Evolutionary conservation across 2,888 invertebrate species (phyloP).

Genomic region (Nasonia oneida): DNA sequence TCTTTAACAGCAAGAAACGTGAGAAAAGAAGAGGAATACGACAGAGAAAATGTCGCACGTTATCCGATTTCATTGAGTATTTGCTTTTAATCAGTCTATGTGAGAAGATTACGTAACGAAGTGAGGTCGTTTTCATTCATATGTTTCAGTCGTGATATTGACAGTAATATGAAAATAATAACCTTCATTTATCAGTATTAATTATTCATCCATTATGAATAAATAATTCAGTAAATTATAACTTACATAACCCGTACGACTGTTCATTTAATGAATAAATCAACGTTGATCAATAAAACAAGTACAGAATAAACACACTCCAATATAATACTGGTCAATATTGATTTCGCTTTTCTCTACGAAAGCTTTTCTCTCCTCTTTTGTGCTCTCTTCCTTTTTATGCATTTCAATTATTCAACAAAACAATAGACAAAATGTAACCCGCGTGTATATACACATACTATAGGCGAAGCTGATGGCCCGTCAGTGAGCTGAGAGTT

Average conservation of each 20-base stretch:
- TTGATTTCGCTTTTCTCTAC: not conserved
- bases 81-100: conserved; percentile 36
- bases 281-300: not conserved
- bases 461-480: not conserved
- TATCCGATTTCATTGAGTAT: not conserved
- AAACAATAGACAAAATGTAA: conserved; percentile 44
- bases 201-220: not conserved
- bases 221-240: not conserved
- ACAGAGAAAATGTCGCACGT: not conserved
- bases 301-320: not conserved
- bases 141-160: not conserved
- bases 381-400: conserved; percentile 1
- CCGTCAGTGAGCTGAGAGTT: no score
- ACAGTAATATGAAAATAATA: not conserved
- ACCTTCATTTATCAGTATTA: not conserved
- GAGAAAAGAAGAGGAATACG: conserved; percentile 34
- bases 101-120: not conserved
- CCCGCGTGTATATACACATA: not conserved
- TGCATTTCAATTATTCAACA: conserved; percentile 51
- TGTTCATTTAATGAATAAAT: not conserved
- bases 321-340: not conserved
- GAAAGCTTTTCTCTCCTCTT: not conserved
- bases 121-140: not conserved
- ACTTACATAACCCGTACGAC: not conserved
- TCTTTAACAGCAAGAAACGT: not conserved